These are phyloP conservation scores for Aldabrachelys gigantea DNA, from an alignment of 2,113 vertebrate genomes.

Conservation along the genomic window DNA sequence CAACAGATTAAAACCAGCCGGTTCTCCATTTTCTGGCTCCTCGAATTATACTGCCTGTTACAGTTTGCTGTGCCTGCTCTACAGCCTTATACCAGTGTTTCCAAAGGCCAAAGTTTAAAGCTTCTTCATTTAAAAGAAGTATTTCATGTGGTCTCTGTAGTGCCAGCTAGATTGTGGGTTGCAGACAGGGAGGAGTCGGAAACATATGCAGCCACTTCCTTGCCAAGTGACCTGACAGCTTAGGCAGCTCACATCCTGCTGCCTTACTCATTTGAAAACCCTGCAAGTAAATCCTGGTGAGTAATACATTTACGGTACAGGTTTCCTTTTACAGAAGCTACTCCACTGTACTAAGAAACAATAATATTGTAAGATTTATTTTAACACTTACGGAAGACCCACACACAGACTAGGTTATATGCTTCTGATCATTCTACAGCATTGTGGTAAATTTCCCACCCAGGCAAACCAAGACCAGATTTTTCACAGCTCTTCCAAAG, in stretches of 20 bases:
- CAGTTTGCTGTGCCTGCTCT: neutral
- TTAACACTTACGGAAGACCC: rapidly evolving
- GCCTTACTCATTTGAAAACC: neutral
- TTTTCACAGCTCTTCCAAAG: neutral
- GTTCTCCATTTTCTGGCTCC: neutral
- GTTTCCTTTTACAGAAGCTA: neutral
- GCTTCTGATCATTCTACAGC: neutral
- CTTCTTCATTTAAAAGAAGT: neutral
- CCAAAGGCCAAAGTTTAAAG: rapidly evolving
- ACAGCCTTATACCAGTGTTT: rapidly evolving
- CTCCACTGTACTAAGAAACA: neutral
- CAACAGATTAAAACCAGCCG: neutral
- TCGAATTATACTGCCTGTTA: neutral
- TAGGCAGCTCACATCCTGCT: slow-evolving; percentile 13
- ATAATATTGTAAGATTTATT: rapidly evolving
- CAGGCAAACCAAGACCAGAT: rapidly evolving
- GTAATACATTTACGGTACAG: rapidly evolving
- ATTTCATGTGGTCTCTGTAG: rapidly evolving
- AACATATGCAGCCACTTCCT: slow-evolving; percentile 16
- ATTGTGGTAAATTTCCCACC: rapidly evolving
- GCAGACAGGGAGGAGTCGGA: slow-evolving; percentile 24
- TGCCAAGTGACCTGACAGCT: neutral
- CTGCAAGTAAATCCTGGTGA: neutral
- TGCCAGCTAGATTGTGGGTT: neutral
- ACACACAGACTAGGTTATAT: neutral